Evolutionary conservation across 2,113 vertebrate species (phyloP), one percentile per base, ranked within the genome.

Genomic region (Otus sunia): DNA sequence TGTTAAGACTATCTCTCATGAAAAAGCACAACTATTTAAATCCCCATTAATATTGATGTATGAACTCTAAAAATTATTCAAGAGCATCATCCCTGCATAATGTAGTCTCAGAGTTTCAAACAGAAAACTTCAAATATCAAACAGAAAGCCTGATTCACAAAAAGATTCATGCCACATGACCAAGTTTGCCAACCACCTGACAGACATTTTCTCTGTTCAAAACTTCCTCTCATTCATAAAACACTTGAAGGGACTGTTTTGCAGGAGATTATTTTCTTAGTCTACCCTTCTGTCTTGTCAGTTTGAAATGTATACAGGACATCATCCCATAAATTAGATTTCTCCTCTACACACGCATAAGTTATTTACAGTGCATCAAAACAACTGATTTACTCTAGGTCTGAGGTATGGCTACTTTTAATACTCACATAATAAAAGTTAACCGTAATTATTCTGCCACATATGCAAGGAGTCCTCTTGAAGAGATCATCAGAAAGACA

Each of bases 101-200:
- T 18, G 6, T 5, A 58, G 20, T 18, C 56, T 36, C 26, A 50
- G 69, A 79, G 68, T 41, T 56, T 66, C 75, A 60, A 64, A 36
- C 6, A 58, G 55, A 64, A 58, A 83, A 43, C 15, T 41, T 27
- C 8, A 4, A 86, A 36, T 15, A 52, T 15, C 17, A 64, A 47
- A 64, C 34, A 64, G 21, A 20, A 90, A 92, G 55, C 29, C 58
- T 30, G 29, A 76, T n/a, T 47, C 26, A 30, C 68, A 81, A 37
- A 53, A 58, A 58, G 23, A 66, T 9, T 58, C 17, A 5, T 34
- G 32, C 2, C 68, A 76, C 47, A 21, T 0, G 0, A 76, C 11
- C 14, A 52, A 32, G 34, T 74, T 12, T 47, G 36, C 9, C 62
- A 88, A 26, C 4, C 16, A 56, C 7, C 11, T 50, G 73, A 78